phyloP scores from a whole-genome alignment of 2,797 vertebrate genomes.

The Muraenolepis orangiensis region DNA sequence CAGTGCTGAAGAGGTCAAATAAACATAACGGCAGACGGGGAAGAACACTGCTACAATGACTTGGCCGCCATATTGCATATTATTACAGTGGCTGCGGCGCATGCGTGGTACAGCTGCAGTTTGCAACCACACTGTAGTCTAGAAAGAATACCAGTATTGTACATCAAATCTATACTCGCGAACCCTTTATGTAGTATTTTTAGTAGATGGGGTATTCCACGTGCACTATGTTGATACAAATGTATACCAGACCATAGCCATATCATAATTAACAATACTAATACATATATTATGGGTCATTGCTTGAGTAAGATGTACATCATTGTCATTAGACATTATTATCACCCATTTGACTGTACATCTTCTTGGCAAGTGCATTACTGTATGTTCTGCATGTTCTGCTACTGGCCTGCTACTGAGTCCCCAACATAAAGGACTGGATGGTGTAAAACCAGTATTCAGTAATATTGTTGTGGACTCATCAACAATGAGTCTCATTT shows the following conservation, averaged over 20 bases:
- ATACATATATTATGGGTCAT: no score
- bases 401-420: no score
- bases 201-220: no score
- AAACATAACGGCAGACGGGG: not conserved
- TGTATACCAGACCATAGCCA: not conserved
- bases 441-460: no score
- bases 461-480: no score
- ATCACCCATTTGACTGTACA: not conserved
- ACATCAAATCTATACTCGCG: not conserved
- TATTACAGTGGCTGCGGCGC: constrained; percentile 21
- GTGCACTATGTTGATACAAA: not conserved
- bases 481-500: no score
- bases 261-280: no score
- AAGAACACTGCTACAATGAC: constrained; percentile 24
- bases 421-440: no score
- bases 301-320: not conserved
- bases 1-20: not conserved
- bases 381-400: no score
- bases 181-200: not conserved
- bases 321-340: not conserved
- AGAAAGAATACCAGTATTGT: not conserved
- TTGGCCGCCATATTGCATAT: constrained; percentile 59
- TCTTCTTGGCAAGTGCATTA: no score
- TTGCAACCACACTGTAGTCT: not conserved
- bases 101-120: constrained; percentile 38